These are phyloP conservation scores for Thymelicus acteon DNA, from an alignment of 2,888 invertebrate species.

Conservation along the genomic window DNA sequence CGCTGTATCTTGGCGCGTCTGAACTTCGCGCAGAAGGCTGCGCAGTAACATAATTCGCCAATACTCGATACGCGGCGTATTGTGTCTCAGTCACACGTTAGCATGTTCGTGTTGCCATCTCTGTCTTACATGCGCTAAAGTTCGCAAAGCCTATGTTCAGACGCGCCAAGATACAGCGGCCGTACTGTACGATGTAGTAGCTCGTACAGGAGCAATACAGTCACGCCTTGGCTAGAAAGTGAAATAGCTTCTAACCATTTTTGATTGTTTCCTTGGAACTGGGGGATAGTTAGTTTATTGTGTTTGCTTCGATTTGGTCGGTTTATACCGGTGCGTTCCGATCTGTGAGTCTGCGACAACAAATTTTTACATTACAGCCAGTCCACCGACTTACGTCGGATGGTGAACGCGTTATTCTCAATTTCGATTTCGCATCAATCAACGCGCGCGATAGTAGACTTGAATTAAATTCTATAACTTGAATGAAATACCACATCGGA, in stretches of 20 bases:
- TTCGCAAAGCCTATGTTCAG: too few relatives aligned
- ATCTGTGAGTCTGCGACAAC: constrained; percentile 63
- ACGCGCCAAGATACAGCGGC: too few relatives aligned
- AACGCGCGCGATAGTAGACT: constrained; percentile 40
- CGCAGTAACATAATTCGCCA: too few relatives aligned
- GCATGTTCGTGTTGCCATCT: too few relatives aligned
- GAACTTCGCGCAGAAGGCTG: too few relatives aligned
- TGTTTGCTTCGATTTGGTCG: constrained; percentile 68
- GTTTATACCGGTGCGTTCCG: constrained; percentile 73
- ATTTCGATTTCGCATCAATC: constrained; percentile 42
- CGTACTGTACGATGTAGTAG: too few relatives aligned
- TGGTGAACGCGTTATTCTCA: constrained; percentile 47
- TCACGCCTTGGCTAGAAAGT: constrained; percentile 67
- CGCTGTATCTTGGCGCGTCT: too few relatives aligned
- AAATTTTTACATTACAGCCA: constrained; percentile 56
- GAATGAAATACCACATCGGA: background rate
- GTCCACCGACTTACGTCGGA: constrained; percentile 54
- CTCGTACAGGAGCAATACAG: constrained; percentile 53
- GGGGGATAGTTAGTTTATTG: constrained; percentile 54
- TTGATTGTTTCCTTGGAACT: constrained; percentile 51
- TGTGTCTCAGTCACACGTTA: too few relatives aligned
- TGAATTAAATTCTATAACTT: constrained; percentile 16
- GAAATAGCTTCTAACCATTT: constrained; percentile 60
- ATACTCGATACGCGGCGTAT: too few relatives aligned
- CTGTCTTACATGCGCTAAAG: too few relatives aligned